Evolutionary conservation across 2,113 vertebrate species (phyloP).

Genomic region (Corydoras sp.): DNA sequence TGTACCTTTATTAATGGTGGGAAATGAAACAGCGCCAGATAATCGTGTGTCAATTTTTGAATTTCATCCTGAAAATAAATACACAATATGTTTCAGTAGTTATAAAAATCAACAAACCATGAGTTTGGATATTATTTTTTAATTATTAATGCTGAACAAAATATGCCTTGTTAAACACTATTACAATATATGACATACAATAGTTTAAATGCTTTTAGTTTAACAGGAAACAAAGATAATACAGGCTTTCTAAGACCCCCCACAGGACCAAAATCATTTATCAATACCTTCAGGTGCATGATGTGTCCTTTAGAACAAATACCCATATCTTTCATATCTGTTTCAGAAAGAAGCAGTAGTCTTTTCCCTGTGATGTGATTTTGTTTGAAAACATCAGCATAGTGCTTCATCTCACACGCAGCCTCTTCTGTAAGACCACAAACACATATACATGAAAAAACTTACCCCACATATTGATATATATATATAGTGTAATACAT

Average conservation of each 20-base stretch:
- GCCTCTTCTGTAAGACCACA: slow-evolving; percentile 62
- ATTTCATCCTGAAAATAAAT: slow-evolving; percentile 77
- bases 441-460: slow-evolving; percentile 5
- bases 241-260: not conserved
- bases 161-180: no score
- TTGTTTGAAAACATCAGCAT: slow-evolving; percentile 86
- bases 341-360: slow-evolving; percentile 82
- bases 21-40: slow-evolving; percentile 91
- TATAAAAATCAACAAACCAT: no score
- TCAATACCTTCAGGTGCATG: slow-evolving; percentile 88
- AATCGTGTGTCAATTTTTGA: slow-evolving; percentile 88
- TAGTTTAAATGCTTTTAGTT: no score
- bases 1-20: slow-evolving; percentile 89
- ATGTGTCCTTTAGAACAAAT: slow-evolving; percentile 91
- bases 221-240: no score
- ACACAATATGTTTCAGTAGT: slow-evolving; percentile 30
- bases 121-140: no score
- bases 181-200: not conserved
- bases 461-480: no score
- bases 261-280: not conserved
- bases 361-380: slow-evolving; percentile 93
- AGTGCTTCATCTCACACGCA: slow-evolving; percentile 75
- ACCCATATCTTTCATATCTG: slow-evolving; percentile 91
- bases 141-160: no score
- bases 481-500: no score